Base-by-base conservation (phyloP, 2,113 vertebrate species). In the Artemisiospiza belli region DNA sequence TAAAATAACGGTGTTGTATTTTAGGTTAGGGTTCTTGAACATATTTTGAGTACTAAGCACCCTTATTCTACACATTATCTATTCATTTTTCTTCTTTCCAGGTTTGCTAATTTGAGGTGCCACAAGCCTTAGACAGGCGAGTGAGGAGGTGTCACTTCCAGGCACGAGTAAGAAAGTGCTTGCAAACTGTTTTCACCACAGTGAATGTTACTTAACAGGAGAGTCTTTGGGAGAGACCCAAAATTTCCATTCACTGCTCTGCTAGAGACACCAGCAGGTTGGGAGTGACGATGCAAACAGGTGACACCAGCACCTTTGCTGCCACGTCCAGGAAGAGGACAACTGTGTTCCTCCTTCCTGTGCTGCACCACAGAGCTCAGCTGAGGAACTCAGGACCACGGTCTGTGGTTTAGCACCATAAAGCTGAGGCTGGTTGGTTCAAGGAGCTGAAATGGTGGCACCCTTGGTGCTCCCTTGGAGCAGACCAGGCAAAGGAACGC, bases 401-500 rank as follows among this genome's bases (percentile, higher is more conserved):
- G 11, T 10, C 27, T 17, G 58, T 7, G 49, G 43, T 33, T 64
- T 17, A 16, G 25, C 30, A 8, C 41, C 37, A 3, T 5, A 2
- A 12, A 15, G 33, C 1, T 20, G 69, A 54, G 73, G 35, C n/a
- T 70, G 66, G 13, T 23, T n/a, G 18, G 23, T 39, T 55, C 19
- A 1, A 51, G 66, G 33, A 35, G 35, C 57, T 31, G 18, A 33
- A 43, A 6, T 0, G 19, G 41, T 6, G 39, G 33, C 74, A 67
- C 37, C 37, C 37, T 39, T 39, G 37, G 37, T 28, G 39, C 35
- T 66, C 30, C 2, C 47, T 24, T 1, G 61, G 66, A 35, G 5
- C 0, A 0, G 35, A 17, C 11, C 2, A 6, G 74, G 30, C 33
- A 25, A n/a, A 49, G 47, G 35, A 44, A 21, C 0, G 0, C 31